A percentile compares a stretch with the other conserved stretches of the same genome.
Conservation (phyloP, 2,797 vertebrate species). For the Xyrichtys novacula region DNA sequence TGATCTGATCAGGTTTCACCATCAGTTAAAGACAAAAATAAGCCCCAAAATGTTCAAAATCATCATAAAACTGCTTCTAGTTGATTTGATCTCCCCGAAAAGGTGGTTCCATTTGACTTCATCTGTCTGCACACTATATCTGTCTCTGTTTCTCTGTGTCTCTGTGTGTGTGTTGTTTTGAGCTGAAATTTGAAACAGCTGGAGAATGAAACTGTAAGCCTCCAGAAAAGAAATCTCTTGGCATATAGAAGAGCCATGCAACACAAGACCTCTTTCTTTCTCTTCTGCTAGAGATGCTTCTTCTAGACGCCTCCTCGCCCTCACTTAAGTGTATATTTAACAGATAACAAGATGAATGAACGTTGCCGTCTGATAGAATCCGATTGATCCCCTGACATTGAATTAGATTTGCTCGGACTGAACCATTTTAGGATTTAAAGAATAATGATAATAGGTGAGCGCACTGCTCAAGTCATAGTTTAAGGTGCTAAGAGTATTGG, state of each 20-base stretch:
- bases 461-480: no score
- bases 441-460: no score
- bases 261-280: neutral
- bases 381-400: no score
- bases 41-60: neutral
- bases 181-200: slow-evolving; percentile 21
- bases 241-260: neutral
- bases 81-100: neutral
- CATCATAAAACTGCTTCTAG: neutral
- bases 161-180: neutral
- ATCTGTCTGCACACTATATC: neutral
- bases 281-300: neutral
- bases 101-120: neutral
- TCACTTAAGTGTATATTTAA: neutral
- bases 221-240: neutral
- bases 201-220: slow-evolving; percentile 40
- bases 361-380: no score
- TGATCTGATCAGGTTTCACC: neutral
- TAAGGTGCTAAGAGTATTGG: no score
- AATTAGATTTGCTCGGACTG: no score
- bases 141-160: no score
- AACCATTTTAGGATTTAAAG: no score
- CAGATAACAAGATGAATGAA: neutral
- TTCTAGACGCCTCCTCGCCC: neutral
- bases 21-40: neutral